phyloP scores from a whole-genome alignment of 2,888 invertebrate genomes.

The Chaetogeoica ovagalla region DNA sequence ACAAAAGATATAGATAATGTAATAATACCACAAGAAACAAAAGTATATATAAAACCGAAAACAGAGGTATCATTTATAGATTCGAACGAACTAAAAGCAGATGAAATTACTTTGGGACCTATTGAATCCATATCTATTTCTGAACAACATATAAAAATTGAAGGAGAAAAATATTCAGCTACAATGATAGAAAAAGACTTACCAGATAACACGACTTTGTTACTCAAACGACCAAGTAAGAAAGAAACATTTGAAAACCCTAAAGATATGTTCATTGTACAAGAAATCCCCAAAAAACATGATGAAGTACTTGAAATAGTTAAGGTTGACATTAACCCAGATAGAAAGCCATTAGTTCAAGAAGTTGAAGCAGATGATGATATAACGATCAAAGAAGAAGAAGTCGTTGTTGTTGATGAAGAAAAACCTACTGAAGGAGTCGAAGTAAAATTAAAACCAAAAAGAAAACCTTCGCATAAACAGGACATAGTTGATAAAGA shows the following conservation, averaged over 20 bases:
- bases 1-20: neutral
- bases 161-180: conserved; percentile 57
- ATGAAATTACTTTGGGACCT: neutral
- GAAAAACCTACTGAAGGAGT: neutral
- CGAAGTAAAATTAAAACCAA: neutral
- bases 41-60: neutral
- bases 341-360: conserved; percentile 61
- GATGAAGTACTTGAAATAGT: neutral
- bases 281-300: no score
- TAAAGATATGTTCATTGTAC: no score
- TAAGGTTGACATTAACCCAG: conserved; percentile 56
- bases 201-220: neutral
- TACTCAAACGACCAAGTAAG: neutral
- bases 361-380: conserved; percentile 62
- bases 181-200: conserved; percentile 55
- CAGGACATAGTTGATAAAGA: conserved; percentile 55
- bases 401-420: neutral
- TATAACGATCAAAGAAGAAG: neutral
- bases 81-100: neutral
- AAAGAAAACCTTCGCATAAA: neutral
- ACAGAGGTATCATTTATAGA: neutral
- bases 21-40: neutral
- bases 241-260: conserved; percentile 60
- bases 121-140: neutral
- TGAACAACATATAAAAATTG: conserved; percentile 49